Evolutionary conservation across 2,888 invertebrate genomes (phyloP).

Genomic region (Zygogramma bicolorata): DNA sequence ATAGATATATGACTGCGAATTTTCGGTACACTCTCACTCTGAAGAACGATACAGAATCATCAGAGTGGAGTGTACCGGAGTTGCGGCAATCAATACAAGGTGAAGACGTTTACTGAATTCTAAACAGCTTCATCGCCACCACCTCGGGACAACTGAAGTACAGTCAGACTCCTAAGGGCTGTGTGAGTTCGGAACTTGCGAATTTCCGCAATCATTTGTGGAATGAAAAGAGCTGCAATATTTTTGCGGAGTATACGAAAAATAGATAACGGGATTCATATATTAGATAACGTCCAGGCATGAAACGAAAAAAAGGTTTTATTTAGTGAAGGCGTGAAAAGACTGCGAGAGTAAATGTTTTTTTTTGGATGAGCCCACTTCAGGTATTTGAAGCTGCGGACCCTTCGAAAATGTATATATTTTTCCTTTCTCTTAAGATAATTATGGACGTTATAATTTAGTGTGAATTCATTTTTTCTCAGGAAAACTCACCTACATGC

Average conservation of each 20-base stretch:
- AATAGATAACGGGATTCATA: not conserved
- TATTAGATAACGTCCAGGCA: too few relatives aligned
- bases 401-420: too few relatives aligned
- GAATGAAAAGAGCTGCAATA: not conserved
- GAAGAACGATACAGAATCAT: conserved; percentile 32
- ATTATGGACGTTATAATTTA: too few relatives aligned
- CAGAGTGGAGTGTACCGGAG: conserved; percentile 41
- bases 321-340: too few relatives aligned
- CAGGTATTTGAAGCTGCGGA: too few relatives aligned
- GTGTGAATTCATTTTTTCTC: too few relatives aligned
- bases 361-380: too few relatives aligned
- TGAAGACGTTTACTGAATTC: conserved; percentile 73
- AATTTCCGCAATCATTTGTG: not conserved
- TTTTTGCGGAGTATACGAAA: not conserved
- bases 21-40: conserved; percentile 12
- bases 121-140: conserved; percentile 66
- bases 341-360: too few relatives aligned
- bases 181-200: conserved; percentile 26
- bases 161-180: conserved; percentile 42
- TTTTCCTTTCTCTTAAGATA: too few relatives aligned
- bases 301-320: too few relatives aligned
- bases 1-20: conserved; percentile 13
- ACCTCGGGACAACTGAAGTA: conserved; percentile 47
- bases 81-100: conserved; percentile 77
- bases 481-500: too few relatives aligned